Percentiles rank a stretch among this genome's conserved stretches.
Conservation (phyloP, 2,797 vertebrate genomes). For the Gymnocypris eckloni region DNA sequence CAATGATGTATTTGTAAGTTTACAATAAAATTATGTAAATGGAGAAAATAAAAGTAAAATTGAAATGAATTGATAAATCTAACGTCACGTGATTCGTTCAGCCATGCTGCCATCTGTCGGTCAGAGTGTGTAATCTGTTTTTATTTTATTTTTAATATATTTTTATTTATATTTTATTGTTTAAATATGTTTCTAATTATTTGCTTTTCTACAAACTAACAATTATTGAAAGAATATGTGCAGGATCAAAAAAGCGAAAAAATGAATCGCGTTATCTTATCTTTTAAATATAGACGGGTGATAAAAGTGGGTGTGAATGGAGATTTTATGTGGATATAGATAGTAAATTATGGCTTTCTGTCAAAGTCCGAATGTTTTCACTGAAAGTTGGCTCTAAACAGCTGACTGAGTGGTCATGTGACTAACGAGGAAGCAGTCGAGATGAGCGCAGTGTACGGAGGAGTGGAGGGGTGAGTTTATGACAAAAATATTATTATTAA, state of each 20-base stretch:
- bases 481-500: slow-evolving; percentile 8
- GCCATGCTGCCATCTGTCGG: slow-evolving; percentile 17
- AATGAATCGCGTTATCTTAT: neutral
- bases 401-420: slow-evolving; percentile 53
- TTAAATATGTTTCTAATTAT: neutral
- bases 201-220: neutral
- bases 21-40: neutral
- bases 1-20: neutral
- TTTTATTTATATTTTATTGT: neutral
- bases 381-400: neutral
- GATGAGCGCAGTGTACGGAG: slow-evolving; percentile 77
- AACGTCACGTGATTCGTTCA: neutral
- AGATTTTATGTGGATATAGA: neutral
- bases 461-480: slow-evolving; percentile 80
- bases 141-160: neutral
- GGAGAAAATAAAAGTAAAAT: neutral
- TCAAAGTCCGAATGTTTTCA: slow-evolving; percentile 27
- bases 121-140: neutral
- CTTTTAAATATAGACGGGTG: neutral
- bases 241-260: neutral
- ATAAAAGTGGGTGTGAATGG: slow-evolving; percentile 23
- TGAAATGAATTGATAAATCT: neutral
- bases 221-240: neutral
- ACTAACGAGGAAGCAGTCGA: slow-evolving; percentile 67
- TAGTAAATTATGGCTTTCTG: neutral